Evolutionary conservation across 1,140 invertebrate species (phyloP), one percentile per base, ranked within the genome.

Genomic region (Drosophila tani): DNA sequence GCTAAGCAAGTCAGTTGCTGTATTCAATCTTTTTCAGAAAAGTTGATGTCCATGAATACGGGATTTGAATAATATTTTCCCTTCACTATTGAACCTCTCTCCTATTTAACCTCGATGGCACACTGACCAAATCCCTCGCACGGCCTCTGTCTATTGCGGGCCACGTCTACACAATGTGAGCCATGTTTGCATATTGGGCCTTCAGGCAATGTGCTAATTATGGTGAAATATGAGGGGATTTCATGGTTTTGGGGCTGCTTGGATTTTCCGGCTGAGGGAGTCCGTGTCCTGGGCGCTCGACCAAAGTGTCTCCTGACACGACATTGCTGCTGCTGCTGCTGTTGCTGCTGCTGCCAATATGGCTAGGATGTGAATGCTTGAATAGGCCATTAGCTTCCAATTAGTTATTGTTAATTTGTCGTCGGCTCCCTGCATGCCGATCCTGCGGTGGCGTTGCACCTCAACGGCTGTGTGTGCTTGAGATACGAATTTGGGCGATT

Each of bases 381-480:
- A 76, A 77, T 71, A 76, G 77, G 68, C 66, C 84, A 88, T 87
- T 87, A 88, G 64, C 47, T 59, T 66, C 69, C 76, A 87, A 87
- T 88, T 87, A 87, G 81, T 83, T 88, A 81, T 88, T 87, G 84
- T 87, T 88, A 88, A 88, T 88, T 81, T 87, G 84, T 78, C 77
- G 55, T 84, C 74, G 69, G 59, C n/a, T 58, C 53, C 41, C 29
- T 47, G 58, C 46, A 51, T 32, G 14, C 50, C 27, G 53, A 58
- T 40, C 43, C 38, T 60, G 49, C 49, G 60, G 63, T 46, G 41
- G 59, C 60, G 57, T 50, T 75, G 78, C 68, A 67, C 63, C 62
- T 68, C 53, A 29, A 17, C n/a, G 11, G 35, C 41, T 32, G 32
- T 27, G n/a, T 50, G 53, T 27, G 38, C 12, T 19, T 19, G 38